phyloP scores from a whole-genome alignment of 1,140 invertebrate species.

The Orius insidiosus region DNA sequence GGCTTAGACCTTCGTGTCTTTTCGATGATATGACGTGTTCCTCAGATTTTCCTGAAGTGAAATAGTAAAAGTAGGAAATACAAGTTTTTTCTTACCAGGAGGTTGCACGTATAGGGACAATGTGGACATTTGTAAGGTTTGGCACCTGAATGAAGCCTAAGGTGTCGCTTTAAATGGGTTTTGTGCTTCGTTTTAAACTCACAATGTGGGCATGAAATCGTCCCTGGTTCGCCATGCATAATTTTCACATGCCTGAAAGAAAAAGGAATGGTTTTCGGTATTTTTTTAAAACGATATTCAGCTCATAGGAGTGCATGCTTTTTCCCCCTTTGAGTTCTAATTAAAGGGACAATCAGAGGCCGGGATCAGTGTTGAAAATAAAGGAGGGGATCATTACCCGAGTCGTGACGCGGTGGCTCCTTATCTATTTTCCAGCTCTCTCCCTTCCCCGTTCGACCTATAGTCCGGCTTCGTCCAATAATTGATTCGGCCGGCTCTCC shows the following conservation, averaged over 20 bases:
- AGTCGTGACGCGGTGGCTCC: slow-evolving; percentile 5
- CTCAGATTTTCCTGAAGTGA: slow-evolving; percentile 59
- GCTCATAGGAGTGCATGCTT: background rate
- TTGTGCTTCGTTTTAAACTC: slow-evolving; percentile 41
- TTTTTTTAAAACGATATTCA: no score
- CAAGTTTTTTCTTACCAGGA: slow-evolving; percentile 32
- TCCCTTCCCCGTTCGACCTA: background rate
- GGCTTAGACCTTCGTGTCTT: slow-evolving; percentile 52
- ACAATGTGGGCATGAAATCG: slow-evolving; percentile 46
- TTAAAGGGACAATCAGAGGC: slow-evolving; percentile 11
- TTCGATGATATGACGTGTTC: slow-evolving; percentile 63
- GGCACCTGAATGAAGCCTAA: slow-evolving; percentile 55
- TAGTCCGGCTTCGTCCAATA: slow-evolving; percentile 3
- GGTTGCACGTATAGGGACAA: slow-evolving; percentile 60
- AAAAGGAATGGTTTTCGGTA: background rate
- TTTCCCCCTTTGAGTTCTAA: slow-evolving; percentile 8
- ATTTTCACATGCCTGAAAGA: slow-evolving; percentile 33
- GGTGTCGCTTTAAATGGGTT: slow-evolving; percentile 59
- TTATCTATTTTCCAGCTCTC: slow-evolving; percentile 1
- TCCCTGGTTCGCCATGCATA: slow-evolving; percentile 29
- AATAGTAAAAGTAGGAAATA: background rate
- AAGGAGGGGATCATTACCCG: slow-evolving; percentile 10
- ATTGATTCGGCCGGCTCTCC: slow-evolving; percentile 8
- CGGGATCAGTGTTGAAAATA: slow-evolving; percentile 11
- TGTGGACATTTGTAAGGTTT: slow-evolving; percentile 76